Percentiles rank a stretch among this genome's conserved stretches.
Conservation (phyloP, 2,797 vertebrate genomes). For the Paratrypauchen microcephalus region DNA sequence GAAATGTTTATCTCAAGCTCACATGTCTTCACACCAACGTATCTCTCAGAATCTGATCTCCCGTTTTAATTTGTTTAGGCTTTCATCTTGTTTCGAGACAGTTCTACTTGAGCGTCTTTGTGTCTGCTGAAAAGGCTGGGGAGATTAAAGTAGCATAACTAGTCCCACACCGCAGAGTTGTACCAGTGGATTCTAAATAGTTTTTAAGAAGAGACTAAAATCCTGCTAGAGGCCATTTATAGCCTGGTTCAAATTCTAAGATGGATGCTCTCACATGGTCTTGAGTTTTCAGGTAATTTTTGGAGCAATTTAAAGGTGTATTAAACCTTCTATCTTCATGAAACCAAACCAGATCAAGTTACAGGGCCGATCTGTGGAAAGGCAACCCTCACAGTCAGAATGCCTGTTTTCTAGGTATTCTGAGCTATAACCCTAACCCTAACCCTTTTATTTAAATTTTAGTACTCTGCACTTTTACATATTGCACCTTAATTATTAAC, state of each 20-base stretch:
- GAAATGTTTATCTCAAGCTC: background rate
- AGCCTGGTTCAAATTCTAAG: background rate
- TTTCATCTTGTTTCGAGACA: constrained; percentile 2
- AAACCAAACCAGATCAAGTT: no score
- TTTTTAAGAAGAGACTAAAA: background rate
- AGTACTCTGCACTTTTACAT: no score
- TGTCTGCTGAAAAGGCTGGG: constrained; percentile 21
- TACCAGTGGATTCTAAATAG: background rate
- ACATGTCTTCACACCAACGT: background rate
- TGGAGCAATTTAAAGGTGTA: background rate
- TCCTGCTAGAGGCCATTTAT: background rate
- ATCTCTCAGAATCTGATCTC: constrained; percentile 4
- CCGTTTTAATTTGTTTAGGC: background rate
- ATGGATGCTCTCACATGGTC: background rate
- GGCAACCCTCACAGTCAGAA: no score
- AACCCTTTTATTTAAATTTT: no score
- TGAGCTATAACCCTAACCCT: no score
- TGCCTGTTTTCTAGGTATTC: no score
- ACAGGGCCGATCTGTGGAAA: no score
- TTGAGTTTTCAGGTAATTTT: background rate
- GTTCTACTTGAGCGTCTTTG: constrained; percentile 1
- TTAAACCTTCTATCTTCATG: no score
- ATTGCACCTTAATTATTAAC: no score
- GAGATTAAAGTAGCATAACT: constrained; percentile 22
- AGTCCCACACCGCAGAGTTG: constrained; percentile 13